Evolutionary conservation across 2,888 invertebrate genomes (phyloP).

Genomic region (Acrobeloides nanus): DNA sequence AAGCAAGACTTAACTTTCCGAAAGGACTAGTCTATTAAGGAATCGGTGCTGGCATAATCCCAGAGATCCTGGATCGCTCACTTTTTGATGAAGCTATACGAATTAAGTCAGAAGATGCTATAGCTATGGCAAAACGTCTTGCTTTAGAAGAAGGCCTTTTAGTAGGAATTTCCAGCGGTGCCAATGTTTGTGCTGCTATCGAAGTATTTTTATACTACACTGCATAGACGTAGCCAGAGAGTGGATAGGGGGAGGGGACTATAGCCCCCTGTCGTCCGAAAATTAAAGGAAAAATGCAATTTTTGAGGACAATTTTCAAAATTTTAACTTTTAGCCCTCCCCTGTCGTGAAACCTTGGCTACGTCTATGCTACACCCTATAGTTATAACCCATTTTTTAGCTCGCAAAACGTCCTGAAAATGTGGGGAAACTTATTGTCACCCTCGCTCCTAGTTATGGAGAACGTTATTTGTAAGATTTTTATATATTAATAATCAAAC

Average conservation of each 20-base stretch:
- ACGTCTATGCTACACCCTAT: no score
- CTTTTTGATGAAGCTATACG: conserved; percentile 36
- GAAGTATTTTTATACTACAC: conserved; percentile 5
- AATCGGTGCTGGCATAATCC: conserved; percentile 39
- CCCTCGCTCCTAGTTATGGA: conserved; percentile 39
- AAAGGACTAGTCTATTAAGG: no score
- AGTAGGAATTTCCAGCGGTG: conserved; percentile 40
- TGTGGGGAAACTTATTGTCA: conserved; percentile 44
- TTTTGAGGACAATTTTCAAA: no score
- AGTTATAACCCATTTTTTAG: conserved; percentile 21
- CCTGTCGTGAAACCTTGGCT: no score
- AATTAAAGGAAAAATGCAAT: no score
- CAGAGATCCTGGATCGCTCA: conserved; percentile 35
- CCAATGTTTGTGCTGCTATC: conserved; percentile 44
- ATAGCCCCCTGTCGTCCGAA: no score
- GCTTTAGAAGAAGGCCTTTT: conserved; percentile 46
- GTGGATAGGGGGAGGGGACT: no score
- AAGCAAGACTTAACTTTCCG: no score
- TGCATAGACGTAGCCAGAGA: no score
- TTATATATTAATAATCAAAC: not conserved
- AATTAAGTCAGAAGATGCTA: conserved; percentile 36
- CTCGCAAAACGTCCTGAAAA: conserved; percentile 45
- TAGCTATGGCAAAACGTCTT: conserved; percentile 43
- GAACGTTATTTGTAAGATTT: conserved; percentile 40
- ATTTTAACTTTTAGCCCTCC: no score